Conservation (phyloP, 2,113 vertebrate genomes). For the Riparia riparia region DNA sequence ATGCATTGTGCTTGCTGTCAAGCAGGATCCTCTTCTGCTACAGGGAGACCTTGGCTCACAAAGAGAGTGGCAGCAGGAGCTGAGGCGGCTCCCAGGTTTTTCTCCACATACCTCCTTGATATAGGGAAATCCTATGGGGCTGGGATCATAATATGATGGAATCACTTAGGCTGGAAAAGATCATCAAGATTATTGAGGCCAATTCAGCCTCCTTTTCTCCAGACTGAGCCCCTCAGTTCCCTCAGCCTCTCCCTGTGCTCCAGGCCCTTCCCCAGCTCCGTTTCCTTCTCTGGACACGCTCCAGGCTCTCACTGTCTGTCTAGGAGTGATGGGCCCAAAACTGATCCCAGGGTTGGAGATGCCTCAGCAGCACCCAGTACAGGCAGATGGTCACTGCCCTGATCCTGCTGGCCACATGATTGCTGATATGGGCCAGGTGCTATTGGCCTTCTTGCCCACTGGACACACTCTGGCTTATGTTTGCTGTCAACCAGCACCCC, state of each 20-base stretch:
- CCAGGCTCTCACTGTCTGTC: not conserved
- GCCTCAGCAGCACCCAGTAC: not conserved
- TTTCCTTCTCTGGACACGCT: fast-evolving
- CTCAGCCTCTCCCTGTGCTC: fast-evolving
- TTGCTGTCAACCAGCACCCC: not conserved
- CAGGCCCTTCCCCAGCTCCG: fast-evolving
- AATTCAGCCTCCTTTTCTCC: not conserved
- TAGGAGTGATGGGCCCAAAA: not conserved
- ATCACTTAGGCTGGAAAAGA: not conserved
- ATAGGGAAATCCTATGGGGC: fast-evolving
- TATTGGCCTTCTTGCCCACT: not conserved
- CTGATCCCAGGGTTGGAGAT: fast-evolving
- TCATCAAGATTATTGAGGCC: not conserved
- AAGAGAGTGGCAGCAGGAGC: not conserved
- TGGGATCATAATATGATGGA: not conserved
- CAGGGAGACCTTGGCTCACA: not conserved
- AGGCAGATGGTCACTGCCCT: fast-evolving
- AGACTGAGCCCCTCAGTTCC: not conserved
- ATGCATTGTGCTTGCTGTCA: fast-evolving
- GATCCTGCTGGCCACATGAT: not conserved
- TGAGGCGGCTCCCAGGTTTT: not conserved
- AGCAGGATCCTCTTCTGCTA: not conserved
- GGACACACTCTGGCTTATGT: not conserved
- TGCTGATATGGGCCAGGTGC: not conserved
- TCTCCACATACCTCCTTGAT: fast-evolving